Evolutionary conservation across 2,888 invertebrate genomes (phyloP).

Genomic region (Torymus texanus): DNA sequence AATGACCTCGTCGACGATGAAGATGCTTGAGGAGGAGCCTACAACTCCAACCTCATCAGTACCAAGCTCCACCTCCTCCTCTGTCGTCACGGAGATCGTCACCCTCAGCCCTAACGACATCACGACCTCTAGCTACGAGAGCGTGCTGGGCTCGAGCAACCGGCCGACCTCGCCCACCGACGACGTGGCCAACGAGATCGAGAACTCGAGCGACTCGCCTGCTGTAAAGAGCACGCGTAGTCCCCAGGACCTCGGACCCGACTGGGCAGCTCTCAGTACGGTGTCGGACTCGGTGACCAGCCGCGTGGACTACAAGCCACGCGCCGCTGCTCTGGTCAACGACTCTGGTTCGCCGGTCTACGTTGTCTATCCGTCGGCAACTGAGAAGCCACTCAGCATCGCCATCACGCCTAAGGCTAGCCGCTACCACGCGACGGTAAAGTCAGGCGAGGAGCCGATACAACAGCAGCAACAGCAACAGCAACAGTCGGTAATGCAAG

Average conservation of each 20-base stretch:
- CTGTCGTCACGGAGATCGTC: conserved; percentile 26
- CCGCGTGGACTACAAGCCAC: conserved; percentile 37
- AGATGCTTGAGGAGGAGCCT: conserved; percentile 31
- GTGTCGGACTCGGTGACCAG: not conserved
- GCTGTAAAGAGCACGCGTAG: conserved; percentile 6
- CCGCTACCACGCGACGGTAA: conserved; percentile 60
- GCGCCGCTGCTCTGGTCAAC: conserved; percentile 33
- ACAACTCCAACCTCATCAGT: conserved; percentile 4
- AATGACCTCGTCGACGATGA: conserved; percentile 52
- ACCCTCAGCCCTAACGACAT: conserved; percentile 22
- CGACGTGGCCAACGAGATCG: conserved; percentile 47
- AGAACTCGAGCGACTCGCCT: conserved; percentile 23
- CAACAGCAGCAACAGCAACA: conserved; percentile 58
- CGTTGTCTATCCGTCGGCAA: conserved; percentile 51
- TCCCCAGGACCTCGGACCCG: not conserved
- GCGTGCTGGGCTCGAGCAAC: not conserved
- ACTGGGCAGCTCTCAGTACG: not conserved
- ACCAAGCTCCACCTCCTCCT: conserved; percentile 21
- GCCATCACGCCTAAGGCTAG: conserved; percentile 68
- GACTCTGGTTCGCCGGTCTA: conserved; percentile 50
- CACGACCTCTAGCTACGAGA: conserved; percentile 13
- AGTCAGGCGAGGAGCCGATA: conserved; percentile 38
- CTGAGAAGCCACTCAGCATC: conserved; percentile 57
- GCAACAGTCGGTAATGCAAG: conserved; percentile 65
- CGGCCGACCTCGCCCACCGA: not conserved